Evolutionary conservation across 2,888 invertebrate genomes (phyloP).

Genomic region (Acleris laterana): DNA sequence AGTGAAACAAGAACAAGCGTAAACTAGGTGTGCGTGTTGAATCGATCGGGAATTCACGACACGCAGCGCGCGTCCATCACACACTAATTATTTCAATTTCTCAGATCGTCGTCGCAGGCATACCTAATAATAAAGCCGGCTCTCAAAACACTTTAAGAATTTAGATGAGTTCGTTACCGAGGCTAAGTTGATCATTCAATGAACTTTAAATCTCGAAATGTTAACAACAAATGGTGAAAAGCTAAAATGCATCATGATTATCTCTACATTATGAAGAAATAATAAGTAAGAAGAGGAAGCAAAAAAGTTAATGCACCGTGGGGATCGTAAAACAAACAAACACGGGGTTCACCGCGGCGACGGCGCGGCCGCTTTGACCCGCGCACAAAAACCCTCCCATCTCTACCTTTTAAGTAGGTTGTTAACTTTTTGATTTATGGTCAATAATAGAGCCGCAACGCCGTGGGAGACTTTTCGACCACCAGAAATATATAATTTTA

Average conservation of each 20-base stretch:
- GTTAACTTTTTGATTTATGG: constrained; percentile 85
- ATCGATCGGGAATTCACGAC: constrained; percentile 47
- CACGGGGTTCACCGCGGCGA: constrained; percentile 67
- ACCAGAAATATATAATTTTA: constrained; percentile 78
- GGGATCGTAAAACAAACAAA: constrained; percentile 83
- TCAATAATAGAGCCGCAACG: constrained; percentile 84
- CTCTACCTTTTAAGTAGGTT: constrained; percentile 83
- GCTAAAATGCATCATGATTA: constrained; percentile 59
- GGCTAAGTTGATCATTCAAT: constrained; percentile 33
- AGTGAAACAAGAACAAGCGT: background rate
- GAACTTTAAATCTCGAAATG: constrained; percentile 18
- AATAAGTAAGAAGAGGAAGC: constrained; percentile 72
- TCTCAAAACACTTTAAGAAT: constrained; percentile 63
- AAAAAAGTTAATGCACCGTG: constrained; percentile 80
- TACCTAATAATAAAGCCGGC: constrained; percentile 65
- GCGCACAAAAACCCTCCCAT: constrained; percentile 78
- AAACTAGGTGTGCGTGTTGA: constrained; percentile 15
- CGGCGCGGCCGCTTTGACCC: constrained; percentile 80
- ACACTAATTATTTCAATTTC: constrained; percentile 77
- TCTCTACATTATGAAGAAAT: constrained; percentile 66
- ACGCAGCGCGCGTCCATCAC: constrained; percentile 60
- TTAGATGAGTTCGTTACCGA: constrained; percentile 54
- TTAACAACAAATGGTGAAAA: constrained; percentile 43
- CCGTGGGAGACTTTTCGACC: constrained; percentile 80
- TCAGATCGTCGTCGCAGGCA: constrained; percentile 65